phyloP scores from a whole-genome alignment of 2,797 vertebrate genomes.

The Lerista edwardsae region DNA sequence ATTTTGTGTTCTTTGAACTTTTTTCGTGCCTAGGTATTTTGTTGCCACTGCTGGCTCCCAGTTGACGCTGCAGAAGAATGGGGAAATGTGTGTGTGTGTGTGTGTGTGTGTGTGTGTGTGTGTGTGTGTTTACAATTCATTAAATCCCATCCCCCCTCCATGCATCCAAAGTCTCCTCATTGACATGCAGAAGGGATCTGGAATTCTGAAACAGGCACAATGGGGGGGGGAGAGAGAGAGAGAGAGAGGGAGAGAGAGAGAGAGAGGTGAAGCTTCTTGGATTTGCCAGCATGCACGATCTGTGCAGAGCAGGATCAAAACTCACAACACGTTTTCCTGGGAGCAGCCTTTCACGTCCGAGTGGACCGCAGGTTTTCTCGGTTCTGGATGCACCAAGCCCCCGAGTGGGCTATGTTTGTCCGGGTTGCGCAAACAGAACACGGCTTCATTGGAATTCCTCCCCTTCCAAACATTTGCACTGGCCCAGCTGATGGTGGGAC shows the following conservation, averaged over 20 bases:
- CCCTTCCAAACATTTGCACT: constrained; percentile 48
- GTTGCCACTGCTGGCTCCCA: constrained; percentile 9
- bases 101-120: background rate
- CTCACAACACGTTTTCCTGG: no score
- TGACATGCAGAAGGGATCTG: constrained; percentile 77
- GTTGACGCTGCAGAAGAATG: constrained; percentile 63
- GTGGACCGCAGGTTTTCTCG: background rate
- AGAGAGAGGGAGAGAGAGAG: background rate
- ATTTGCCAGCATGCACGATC: background rate
- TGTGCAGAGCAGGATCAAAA: background rate
- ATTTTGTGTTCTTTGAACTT: constrained; percentile 42
- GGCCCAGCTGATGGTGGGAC: constrained; percentile 36
- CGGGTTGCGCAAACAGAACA: constrained; percentile 23
- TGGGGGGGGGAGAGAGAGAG: constrained; percentile 4
- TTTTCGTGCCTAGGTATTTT: constrained; percentile 34
- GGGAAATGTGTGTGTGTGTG: constrained; percentile 20
- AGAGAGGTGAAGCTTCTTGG: background rate
- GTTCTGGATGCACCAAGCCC: background rate
- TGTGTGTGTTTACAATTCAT: constrained; percentile 71
- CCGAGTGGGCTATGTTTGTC: background rate
- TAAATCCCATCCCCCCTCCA: constrained; percentile 75
- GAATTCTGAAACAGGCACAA: constrained; percentile 62
- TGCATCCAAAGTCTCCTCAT: constrained; percentile 82
- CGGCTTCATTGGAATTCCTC: constrained; percentile 52
- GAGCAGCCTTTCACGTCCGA: no score